Conservation (phyloP, 2,888 invertebrate species). For the Zeuzera pyrina region DNA sequence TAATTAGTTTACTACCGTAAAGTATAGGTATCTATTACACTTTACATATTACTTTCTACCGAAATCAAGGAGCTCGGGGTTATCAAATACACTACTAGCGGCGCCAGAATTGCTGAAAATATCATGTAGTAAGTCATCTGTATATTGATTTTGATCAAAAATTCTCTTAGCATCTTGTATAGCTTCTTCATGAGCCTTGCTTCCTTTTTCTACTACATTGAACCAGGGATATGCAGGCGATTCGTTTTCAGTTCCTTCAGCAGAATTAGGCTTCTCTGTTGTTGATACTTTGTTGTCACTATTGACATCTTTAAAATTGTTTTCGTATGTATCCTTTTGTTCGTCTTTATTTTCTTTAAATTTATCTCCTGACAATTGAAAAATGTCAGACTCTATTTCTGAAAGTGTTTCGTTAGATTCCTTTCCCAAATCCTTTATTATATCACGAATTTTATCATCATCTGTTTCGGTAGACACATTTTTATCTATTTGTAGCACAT, state of each 20-base stretch:
- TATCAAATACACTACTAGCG: conserved; percentile 20
- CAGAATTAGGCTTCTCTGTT: too few relatives aligned
- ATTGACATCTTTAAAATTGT: conserved; percentile 13
- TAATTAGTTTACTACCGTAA: too few relatives aligned
- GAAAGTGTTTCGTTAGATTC: conserved; percentile 15
- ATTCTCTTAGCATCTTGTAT: conserved; percentile 25
- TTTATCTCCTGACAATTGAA: conserved; percentile 25
- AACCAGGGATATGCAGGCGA: too few relatives aligned
- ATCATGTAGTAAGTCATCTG: conserved; percentile 14
- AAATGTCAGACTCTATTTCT: conserved; percentile 19
- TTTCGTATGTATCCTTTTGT: conserved; percentile 12
- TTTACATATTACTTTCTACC: too few relatives aligned
- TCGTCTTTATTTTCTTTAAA: conserved; percentile 4
- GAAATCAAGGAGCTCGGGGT: background rate
- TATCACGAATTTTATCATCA: conserved; percentile 28
- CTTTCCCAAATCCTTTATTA: conserved; percentile 25
- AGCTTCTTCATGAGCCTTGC: conserved; percentile 18
- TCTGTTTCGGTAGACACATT: conserved; percentile 13
- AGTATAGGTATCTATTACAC: too few relatives aligned
- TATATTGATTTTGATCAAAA: conserved; percentile 27
- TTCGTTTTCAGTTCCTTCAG: too few relatives aligned
- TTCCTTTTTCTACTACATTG: too few relatives aligned
- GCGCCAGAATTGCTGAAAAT: conserved; percentile 1
- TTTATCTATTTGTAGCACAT: conserved; percentile 21
- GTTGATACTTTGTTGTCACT: too few relatives aligned